Evolutionary conservation across 2,797 vertebrate species (phyloP), one percentile per base, ranked within the genome.

Genomic region (Brachyalestes nurse): DNA sequence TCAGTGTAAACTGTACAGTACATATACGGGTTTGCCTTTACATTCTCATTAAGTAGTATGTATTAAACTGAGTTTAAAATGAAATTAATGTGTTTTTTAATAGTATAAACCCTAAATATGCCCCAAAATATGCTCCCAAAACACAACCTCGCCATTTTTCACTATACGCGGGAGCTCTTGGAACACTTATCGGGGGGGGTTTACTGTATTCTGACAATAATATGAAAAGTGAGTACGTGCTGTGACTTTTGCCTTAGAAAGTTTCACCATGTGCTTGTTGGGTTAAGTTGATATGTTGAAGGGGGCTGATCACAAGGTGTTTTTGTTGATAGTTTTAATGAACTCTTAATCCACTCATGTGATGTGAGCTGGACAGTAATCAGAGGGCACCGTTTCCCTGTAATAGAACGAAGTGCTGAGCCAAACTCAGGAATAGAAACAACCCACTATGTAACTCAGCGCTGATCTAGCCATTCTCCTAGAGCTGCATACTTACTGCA

Each of bases 291-390:
- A 60, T 25, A 38, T 10, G 67, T 53, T 49, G 42, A 53, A 19
- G 21, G 60, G 58, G 17, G 34, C 45, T 21, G 67, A 7, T 65
- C 66, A 75, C 58, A 73, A 76, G 72, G 47, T 75, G 82, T 71
- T 83, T 74, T 47, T 60, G 38, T 69, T 65, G 61, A 75, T 16
- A 70, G 21, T 47, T 78, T 45, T 67, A 70, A 61, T 78, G 62
- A 58, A 55, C 76, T 61, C 71, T 69, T 61, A 78, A 76, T 76
- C 60, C 66, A 21, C 65, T 66, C 60, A 82, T 79, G 79, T 82
- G 76, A 82, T 65, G 13, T 23, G 19, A 57, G 42, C 34, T 73
- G 61, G 69, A 23, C 60, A 19, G 21, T 28, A 70, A 79, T 71
- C 77, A 79, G 57, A 72, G 69, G 69, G 70, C 17, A 21, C 60